Conservation (phyloP, 1,140 invertebrate genomes). For the Teleopsis dalmanni region DNA sequence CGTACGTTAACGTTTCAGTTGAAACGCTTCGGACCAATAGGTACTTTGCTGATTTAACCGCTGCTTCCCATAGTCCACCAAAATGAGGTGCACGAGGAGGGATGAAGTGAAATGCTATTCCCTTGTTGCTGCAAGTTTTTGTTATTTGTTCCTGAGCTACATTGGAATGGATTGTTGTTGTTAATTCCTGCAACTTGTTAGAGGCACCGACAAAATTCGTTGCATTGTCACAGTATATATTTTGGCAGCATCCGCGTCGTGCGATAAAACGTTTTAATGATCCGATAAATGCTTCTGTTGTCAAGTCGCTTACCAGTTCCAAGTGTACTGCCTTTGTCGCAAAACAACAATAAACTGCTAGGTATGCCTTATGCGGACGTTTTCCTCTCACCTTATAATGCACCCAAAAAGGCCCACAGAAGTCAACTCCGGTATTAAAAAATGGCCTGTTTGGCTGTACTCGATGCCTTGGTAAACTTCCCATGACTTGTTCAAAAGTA, state of each 20-base stretch:
- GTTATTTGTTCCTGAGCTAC: neutral
- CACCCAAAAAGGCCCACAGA: conserved; percentile 8
- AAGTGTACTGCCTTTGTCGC: conserved; percentile 7
- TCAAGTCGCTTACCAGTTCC: conserved; percentile 17
- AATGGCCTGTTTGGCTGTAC: neutral
- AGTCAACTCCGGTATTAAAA: conserved; percentile 3
- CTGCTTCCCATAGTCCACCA: conserved; percentile 9
- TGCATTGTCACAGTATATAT: conserved; percentile 31
- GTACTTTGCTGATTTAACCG: conserved; percentile 11
- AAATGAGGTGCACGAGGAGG: conserved; percentile 1
- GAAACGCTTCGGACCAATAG: conserved; percentile 3
- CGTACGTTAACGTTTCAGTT: neutral
- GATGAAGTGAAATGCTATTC: conserved; percentile 19
- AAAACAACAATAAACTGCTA: conserved; percentile 11
- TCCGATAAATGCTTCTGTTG: conserved; percentile 26
- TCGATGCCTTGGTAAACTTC: neutral
- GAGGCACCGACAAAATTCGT: conserved; percentile 38
- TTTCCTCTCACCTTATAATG: conserved; percentile 4
- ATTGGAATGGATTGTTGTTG: conserved; percentile 9
- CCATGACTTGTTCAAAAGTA: conserved; percentile 5
- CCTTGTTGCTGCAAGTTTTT: conserved; percentile 5
- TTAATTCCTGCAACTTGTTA: too few species aligned
- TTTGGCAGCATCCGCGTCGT: conserved; percentile 12
- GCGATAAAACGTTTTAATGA: conserved; percentile 30
- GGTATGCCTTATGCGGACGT: conserved; percentile 4